Evolutionary conservation across 2,113 vertebrate genomes (phyloP).

Genomic region (Nycticryphes semicollaris): DNA sequence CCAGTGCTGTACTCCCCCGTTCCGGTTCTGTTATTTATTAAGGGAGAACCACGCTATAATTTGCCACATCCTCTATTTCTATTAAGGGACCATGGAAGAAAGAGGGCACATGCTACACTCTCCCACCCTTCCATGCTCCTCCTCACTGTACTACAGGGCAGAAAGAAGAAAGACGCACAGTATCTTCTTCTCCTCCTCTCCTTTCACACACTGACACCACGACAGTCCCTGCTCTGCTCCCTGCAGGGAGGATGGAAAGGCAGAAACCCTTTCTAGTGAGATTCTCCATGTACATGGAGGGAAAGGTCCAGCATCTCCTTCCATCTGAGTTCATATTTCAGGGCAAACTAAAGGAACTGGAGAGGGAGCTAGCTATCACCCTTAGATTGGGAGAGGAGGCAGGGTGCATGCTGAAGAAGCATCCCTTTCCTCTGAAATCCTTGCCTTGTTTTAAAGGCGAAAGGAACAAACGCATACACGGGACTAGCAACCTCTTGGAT

Average conservation of each 20-base stretch:
- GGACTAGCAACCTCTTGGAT: not conserved
- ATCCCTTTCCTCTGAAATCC: not conserved
- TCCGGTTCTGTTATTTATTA: not conserved
- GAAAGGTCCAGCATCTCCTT: not conserved
- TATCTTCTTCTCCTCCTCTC: not conserved
- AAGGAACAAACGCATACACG: not conserved
- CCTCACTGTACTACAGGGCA: not conserved
- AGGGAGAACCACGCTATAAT: not conserved
- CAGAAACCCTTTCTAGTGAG: not conserved
- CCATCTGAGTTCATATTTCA: accelerated
- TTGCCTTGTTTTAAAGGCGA: no score
- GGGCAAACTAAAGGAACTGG: not conserved
- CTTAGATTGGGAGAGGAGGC: not conserved
- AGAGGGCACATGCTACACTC: not conserved
- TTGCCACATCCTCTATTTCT: not conserved
- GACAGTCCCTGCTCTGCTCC: not conserved
- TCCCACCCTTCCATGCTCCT: not conserved
- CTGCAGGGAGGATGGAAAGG: not conserved
- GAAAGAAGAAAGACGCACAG: not conserved
- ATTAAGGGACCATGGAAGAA: accelerated
- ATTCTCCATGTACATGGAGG: not conserved
- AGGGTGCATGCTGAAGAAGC: not conserved
- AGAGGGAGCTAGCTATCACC: not conserved
- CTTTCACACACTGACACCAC: not conserved
- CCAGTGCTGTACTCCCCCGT: not conserved